phyloP scores from a whole-genome alignment of 2,888 invertebrate genomes.

The Keiferia lycopersicella region DNA sequence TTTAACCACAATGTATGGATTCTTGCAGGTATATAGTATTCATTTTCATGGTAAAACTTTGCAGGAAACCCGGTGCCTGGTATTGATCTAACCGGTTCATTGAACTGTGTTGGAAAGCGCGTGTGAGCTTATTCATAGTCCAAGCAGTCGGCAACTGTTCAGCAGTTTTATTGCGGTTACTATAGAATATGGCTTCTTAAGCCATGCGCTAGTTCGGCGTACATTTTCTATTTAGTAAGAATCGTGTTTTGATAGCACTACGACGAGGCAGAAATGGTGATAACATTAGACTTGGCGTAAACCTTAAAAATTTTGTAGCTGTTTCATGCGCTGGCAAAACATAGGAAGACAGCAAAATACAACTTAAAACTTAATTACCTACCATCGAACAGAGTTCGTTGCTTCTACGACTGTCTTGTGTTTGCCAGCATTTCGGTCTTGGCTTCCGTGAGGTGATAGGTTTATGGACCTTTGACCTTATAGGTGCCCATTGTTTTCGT shows the following conservation, averaged over 20 bases:
- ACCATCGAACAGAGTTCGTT: conserved; percentile 2
- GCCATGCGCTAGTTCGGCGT: too few relatives aligned
- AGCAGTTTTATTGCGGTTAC: conserved; percentile 1
- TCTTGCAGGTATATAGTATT: not conserved
- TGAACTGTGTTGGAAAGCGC: conserved; percentile 33
- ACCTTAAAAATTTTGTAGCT: too few relatives aligned
- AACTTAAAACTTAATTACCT: not conserved
- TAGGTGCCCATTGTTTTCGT: not conserved
- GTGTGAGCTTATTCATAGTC: conserved; percentile 6
- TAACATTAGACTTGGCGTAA: too few relatives aligned
- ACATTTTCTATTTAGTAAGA: too few relatives aligned
- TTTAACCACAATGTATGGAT: not conserved
- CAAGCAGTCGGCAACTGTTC: not conserved
- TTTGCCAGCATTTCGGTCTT: not conserved
- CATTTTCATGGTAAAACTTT: conserved; percentile 36
- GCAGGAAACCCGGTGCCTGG: conserved; percentile 38
- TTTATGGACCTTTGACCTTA: conserved; percentile 4
- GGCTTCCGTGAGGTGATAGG: conserved; percentile 11
- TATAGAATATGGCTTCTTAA: not conserved
- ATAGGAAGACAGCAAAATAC: not conserved
- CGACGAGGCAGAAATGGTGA: too few relatives aligned
- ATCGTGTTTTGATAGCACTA: too few relatives aligned
- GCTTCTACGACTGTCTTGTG: not conserved
- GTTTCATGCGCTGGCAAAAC: too few relatives aligned
- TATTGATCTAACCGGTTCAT: conserved; percentile 49